phyloP scores from a whole-genome alignment of 1,140 invertebrate species.

The Drosophila arizonae region DNA sequence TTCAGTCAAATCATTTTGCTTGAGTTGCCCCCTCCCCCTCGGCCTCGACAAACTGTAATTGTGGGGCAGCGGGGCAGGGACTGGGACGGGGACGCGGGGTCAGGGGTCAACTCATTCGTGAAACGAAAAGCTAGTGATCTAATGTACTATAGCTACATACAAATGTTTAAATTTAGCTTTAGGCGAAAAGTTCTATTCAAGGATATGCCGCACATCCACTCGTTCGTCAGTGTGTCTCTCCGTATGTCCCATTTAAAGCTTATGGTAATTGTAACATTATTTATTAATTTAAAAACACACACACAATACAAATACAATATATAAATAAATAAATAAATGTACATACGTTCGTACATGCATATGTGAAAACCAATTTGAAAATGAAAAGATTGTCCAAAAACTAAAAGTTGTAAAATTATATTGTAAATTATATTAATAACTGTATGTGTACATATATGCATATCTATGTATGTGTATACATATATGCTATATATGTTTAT shows the following conservation, averaged over 20 bases:
- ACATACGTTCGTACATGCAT: constrained; percentile 16
- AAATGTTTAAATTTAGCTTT: constrained; percentile 74
- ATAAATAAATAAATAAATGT: background rate
- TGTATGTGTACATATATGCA: constrained; percentile 23
- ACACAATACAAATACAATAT: constrained; percentile 8
- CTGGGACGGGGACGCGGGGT: background rate
- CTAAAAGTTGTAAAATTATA: constrained; percentile 77
- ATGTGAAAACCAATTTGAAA: constrained; percentile 59
- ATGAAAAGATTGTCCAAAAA: constrained; percentile 81
- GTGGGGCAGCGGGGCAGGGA: background rate
- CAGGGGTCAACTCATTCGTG: constrained; percentile 64
- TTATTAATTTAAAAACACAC: constrained; percentile 57
- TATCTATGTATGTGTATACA: constrained; percentile 48
- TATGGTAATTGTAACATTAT: constrained; percentile 75
- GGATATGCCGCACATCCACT: constrained; percentile 34
- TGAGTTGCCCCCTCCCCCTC: constrained; percentile 20
- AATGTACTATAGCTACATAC: constrained; percentile 78
- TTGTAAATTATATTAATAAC: constrained; percentile 61
- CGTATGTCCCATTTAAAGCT: constrained; percentile 65
- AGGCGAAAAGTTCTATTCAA: constrained; percentile 55
- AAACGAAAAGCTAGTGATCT: constrained; percentile 81
- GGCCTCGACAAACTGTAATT: no score
- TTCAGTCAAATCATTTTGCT: constrained; percentile 69
- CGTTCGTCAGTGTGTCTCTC: constrained; percentile 36
- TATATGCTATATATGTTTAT: constrained; percentile 9